Evolutionary conservation across 2,113 vertebrate genomes (phyloP), one percentile per base, ranked within the genome.

Genomic region (Turdus rufiventris): DNA sequence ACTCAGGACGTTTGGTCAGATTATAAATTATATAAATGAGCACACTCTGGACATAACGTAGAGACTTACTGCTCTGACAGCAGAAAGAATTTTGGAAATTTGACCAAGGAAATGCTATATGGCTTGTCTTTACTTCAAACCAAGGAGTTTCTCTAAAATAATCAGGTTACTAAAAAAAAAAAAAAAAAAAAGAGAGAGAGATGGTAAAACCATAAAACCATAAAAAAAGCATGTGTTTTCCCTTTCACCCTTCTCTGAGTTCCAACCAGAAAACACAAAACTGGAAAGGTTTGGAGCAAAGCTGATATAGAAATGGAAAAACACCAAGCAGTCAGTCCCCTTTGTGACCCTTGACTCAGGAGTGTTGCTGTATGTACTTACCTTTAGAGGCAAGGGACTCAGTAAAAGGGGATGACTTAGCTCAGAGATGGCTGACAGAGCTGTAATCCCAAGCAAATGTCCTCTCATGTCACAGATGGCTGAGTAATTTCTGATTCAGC

Each of bases 401-500:
- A 16, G 19, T n/a, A 38, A 1, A 1, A 89, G 33, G 38, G 51
- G 33, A 50, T 60, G 48, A 67, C 18, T 2, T 12, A 38, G 50
- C 58, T 67, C 50, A 80, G 80, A 73, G 63, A 28, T 0, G 8
- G 54, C 78, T 51, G 40, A 24, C 53, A 75, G 83, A 81, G 51
- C 56, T 74, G 38, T 56, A 81, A 40, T 48, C 60, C 54, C 56
- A 53, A 40, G n/a, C 34, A 40, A 53, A 24, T 53, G 5, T 48
- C n/a, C 43, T 81, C 29, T 71, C 0, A 0, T 73, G 56, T 48
- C 61, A 61, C 1, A 1, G 53, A 36, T 51, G 70, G 57, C 48
- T 71, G 70, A 85, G 71, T 90, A 68, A 82, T 47, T 89, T 90
- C 93, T 81, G 38, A 91, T 50, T 89, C 67, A 85, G 31, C 51